These are phyloP conservation scores for Pardalotus punctatus DNA, from an alignment of 2,113 vertebrate genomes.

Conservation along the genomic window DNA sequence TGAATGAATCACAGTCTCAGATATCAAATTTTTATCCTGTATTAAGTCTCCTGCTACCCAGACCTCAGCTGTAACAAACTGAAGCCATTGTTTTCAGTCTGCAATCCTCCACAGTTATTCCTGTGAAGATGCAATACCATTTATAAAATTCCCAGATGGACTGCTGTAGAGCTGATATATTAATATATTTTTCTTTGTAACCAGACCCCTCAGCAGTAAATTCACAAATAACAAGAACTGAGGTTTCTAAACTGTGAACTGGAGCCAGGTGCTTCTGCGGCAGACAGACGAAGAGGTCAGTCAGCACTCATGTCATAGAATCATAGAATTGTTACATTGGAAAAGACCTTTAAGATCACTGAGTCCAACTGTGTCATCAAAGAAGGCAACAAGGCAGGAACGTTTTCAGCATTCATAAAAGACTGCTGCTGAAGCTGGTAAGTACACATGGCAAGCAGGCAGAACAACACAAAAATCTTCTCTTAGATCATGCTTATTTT, in stretches of 20 bases:
- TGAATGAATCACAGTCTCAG: conserved; percentile 12
- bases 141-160: background rate
- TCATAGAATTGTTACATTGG: background rate
- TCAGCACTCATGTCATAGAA: background rate
- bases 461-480: background rate
- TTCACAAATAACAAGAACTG: background rate
- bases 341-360: background rate
- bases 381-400: background rate
- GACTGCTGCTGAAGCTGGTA: background rate
- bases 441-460: background rate
- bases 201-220: background rate
- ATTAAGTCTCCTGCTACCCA: background rate
- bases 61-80: background rate
- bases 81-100: background rate
- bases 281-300: background rate
- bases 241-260: background rate
- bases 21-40: background rate
- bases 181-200: background rate
- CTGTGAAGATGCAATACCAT: background rate
- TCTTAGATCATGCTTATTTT: background rate
- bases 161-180: background rate
- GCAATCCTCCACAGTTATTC: background rate
- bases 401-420: background rate
- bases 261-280: background rate
- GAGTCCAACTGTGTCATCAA: background rate